Percentiles rank a stretch among this genome's conserved stretches.
Evolutionary conservation across 2,113 vertebrate species (phyloP).

Genomic region (Heterochromis multidens): DNA sequence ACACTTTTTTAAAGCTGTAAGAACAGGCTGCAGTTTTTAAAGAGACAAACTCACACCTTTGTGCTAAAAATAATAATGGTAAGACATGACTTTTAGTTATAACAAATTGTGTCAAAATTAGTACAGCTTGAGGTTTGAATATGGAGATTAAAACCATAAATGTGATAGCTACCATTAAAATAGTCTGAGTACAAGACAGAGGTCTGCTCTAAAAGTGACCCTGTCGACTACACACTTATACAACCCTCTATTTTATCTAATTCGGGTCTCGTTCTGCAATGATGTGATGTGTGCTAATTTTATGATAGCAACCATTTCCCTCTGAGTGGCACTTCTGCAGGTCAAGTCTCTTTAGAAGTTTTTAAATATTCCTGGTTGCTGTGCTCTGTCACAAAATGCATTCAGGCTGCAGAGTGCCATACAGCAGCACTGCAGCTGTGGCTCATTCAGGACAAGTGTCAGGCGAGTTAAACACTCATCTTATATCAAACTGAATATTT

Average conservation of each 20-base stretch:
- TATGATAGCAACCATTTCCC: neutral
- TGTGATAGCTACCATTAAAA: neutral
- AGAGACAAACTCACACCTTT: neutral
- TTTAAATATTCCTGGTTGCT: neutral
- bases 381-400: neutral
- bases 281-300: neutral
- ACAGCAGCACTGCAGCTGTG: constrained; percentile 5
- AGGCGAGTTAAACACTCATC: constrained; percentile 33
- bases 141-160: neutral
- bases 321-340: neutral
- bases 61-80: neutral
- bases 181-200: neutral
- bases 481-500: constrained; percentile 54
- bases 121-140: neutral
- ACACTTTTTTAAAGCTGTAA: no score
- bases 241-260: neutral
- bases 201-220: neutral
- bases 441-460: constrained; percentile 11
- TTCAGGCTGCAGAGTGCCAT: neutral
- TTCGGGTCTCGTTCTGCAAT: neutral
- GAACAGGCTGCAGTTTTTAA: neutral
- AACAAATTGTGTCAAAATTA: neutral
- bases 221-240: neutral
- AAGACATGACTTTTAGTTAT: neutral
- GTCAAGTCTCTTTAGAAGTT: neutral